Base-by-base conservation (phyloP, 2,113 vertebrate genomes). In the Gorsachius goisagi region DNA sequence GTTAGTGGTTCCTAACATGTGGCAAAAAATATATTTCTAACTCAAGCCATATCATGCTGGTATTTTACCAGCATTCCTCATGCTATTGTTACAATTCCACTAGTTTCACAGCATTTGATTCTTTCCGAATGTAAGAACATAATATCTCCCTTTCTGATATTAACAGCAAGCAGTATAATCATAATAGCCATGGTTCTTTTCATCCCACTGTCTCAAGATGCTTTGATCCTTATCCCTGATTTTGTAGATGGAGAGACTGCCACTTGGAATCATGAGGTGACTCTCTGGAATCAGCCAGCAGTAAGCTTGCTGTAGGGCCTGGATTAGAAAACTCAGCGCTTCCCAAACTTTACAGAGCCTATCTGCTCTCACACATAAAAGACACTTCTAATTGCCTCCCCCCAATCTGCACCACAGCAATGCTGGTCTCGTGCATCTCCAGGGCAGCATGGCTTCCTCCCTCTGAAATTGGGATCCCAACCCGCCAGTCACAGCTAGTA, bases 61-160 rank as follows among this genome's bases (percentile, higher is more conserved):
- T 92, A 93, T 96, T 95, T 96, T 89, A 96, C 49, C 76, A 92
- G 23, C 94, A 95, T 95, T 97, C 89, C 89, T 94, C 75, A 85
- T 69, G 33, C 93, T 95, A 94, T 97, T 97, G 91, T 92, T 97
- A 91, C 71, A 85, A 21, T 89, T 95, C 81, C 85, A 79, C 63
- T 35, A 71, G 41, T 73, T 85, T 77, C 66, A 79, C 39, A 76
- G 37, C 55, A 89, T 91, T 95, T 94, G 49, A 76, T 93, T 96
- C 28, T 89, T 89, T 93, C 50, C 10, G 8, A 86, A 68, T 49
- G 41, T 15, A 76, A 87, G 74, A 89, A 76, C 24, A 68, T 18
- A 47, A 27, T 28, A 55, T 59, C 71, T 80, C 37, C n/a, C 35
- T 73, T 82, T 77, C 66, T 85, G 33, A 59, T 62, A 78, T 50